Evolutionary conservation across 2,888 invertebrate genomes (phyloP).

Genomic region (Drosophila lacicola): DNA sequence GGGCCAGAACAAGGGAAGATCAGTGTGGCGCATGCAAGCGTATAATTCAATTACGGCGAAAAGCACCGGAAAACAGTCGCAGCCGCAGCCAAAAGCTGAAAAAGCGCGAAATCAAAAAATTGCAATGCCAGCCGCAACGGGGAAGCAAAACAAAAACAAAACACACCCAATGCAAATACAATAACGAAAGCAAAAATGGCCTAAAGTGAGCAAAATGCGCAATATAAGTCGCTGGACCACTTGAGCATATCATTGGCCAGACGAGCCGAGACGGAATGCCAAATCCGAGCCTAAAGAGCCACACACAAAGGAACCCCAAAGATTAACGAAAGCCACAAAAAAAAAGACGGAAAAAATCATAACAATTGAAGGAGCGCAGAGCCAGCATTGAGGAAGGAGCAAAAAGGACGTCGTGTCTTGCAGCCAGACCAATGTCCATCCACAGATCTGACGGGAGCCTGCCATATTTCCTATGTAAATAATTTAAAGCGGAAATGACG

Average conservation of each 20-base stretch:
- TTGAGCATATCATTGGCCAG: conserved; percentile 50
- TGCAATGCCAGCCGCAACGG: conserved; percentile 41
- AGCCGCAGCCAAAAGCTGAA: conserved; percentile 26
- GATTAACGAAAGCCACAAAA: conserved; percentile 45
- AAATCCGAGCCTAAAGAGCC: conserved; percentile 24
- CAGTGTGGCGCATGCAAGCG: conserved; percentile 54
- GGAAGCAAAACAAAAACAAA: conserved; percentile 16
- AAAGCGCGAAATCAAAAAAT: conserved; percentile 50
- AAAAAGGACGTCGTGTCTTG: conserved; percentile 3
- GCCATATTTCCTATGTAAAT: conserved; percentile 72
- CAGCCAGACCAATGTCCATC: background rate
- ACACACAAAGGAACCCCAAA: conserved; percentile 45
- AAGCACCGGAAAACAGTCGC: conserved; percentile 41
- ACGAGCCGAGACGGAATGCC: background rate
- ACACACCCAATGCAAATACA: conserved; percentile 27
- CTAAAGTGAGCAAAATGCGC: conserved; percentile 43
- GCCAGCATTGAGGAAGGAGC: conserved; percentile 20
- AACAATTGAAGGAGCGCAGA: conserved; percentile 56
- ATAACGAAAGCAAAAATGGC: conserved; percentile 17
- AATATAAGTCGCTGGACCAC: conserved; percentile 49
- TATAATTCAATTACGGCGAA: conserved; percentile 66
- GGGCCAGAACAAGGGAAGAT: conserved; percentile 16
- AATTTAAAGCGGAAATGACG: conserved; percentile 75
- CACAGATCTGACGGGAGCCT: conserved; percentile 41
- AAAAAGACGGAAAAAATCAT: conserved; percentile 26